phyloP scores from a whole-genome alignment of 2,113 vertebrate species.

The Xerus inauris region DNA sequence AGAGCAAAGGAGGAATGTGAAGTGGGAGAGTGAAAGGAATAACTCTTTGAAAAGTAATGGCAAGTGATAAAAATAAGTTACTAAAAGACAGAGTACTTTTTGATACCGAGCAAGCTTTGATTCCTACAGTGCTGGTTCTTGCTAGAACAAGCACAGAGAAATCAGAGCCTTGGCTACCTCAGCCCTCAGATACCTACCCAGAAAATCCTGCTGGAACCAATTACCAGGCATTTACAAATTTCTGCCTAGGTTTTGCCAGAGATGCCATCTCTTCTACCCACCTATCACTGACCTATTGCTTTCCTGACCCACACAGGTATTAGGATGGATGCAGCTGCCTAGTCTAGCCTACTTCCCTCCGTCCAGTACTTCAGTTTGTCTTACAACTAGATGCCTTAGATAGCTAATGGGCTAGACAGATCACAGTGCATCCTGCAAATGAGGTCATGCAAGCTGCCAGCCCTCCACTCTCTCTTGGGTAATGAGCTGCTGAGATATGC shows the following conservation, averaged over 20 bases:
- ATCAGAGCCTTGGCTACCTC: constrained; percentile 72
- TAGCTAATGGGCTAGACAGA: constrained; percentile 27
- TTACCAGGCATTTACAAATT: constrained; percentile 63
- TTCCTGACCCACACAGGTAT: constrained; percentile 16
- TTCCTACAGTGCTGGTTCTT: constrained; percentile 64
- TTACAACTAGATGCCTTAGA: neutral
- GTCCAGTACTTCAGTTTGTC: neutral
- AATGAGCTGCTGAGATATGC: constrained; percentile 69
- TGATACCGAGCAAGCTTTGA: constrained; percentile 83
- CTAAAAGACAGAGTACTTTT: constrained; percentile 81
- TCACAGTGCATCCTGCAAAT: constrained; percentile 62
- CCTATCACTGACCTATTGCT: neutral
- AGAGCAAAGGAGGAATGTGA: constrained; percentile 79
- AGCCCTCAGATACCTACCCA: constrained; percentile 62
- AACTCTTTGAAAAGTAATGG: constrained; percentile 85
- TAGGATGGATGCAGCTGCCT: neutral
- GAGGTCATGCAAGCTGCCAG: constrained; percentile 44
- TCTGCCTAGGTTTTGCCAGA: constrained; percentile 55
- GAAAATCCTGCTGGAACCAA: constrained; percentile 76
- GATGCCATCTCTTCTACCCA: constrained; percentile 26
- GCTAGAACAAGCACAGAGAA: constrained; percentile 61
- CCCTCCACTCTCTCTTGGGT: constrained; percentile 48
- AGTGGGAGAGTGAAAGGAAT: constrained; percentile 80
- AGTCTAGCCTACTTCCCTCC: neutral
- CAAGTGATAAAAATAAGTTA: constrained; percentile 83